Evolutionary conservation across 2,797 vertebrate genomes (phyloP).

Genomic region (Notoglanidium macrostoma): DNA sequence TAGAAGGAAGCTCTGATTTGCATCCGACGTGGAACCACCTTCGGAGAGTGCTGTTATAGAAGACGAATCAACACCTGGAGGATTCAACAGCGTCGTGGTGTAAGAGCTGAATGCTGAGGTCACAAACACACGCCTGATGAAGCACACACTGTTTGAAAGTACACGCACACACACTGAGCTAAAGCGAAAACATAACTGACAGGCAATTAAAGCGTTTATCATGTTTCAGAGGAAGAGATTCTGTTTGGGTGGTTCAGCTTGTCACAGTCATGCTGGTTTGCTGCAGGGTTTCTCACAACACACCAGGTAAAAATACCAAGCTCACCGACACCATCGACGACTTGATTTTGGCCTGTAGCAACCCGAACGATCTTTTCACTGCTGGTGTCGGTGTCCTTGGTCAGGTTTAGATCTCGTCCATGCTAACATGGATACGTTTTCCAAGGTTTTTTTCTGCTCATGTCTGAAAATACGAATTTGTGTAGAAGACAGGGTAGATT

Average conservation of each 20-base stretch:
- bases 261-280: conserved; percentile 21
- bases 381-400: not conserved
- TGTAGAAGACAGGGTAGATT: not conserved
- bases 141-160: conserved; percentile 16
- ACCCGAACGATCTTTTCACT: not conserved
- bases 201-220: conserved; percentile 35
- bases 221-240: conserved; percentile 21
- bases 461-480: not conserved
- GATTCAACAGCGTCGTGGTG: not conserved
- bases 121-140: conserved; percentile 16
- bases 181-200: conserved; percentile 12
- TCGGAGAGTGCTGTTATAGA: not conserved
- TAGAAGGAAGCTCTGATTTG: not conserved
- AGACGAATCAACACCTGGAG: not conserved
- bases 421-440: not conserved
- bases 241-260: conserved; percentile 23
- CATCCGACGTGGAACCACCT: not conserved
- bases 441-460: not conserved
- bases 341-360: not conserved
- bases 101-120: not conserved
- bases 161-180: conserved; percentile 15
- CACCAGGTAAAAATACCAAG: conserved; percentile 7
- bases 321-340: not conserved
- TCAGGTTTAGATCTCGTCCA: not conserved
- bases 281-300: conserved; percentile 25